Conservation (phyloP, 2,113 vertebrate genomes). For the Hippocampus comes region DNA sequence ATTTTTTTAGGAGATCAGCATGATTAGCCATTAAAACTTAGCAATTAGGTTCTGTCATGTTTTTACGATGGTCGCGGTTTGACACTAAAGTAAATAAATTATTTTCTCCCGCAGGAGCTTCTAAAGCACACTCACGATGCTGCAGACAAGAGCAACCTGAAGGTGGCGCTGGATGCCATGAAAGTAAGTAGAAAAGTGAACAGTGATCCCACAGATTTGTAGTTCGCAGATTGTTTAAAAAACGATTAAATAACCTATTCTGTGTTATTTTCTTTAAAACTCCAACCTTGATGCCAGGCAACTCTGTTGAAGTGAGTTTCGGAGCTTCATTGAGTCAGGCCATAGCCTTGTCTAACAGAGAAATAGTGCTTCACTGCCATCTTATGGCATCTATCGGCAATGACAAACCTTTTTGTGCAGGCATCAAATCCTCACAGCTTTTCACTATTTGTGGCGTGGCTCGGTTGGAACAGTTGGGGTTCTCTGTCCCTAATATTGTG, state of each 20-base stretch:
- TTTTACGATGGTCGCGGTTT: neutral
- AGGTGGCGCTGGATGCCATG: constrained; percentile 89
- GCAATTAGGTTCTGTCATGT: too few species aligned
- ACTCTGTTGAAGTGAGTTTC: neutral
- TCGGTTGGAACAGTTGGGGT: too few species aligned
- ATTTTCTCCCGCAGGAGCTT: constrained; percentile 76
- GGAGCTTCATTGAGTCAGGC: neutral
- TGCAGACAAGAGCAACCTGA: constrained; percentile 82
- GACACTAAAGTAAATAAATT: neutral
- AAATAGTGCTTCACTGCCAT: neutral
- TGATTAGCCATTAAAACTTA: too few species aligned
- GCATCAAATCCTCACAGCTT: neutral
- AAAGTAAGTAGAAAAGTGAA: constrained; percentile 73
- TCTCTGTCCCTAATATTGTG: neutral
- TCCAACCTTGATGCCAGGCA: neutral
- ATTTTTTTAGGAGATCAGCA: neutral
- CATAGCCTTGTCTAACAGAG: neutral
- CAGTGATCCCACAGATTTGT: neutral
- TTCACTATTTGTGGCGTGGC: neutral
- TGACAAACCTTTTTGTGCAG: neutral
- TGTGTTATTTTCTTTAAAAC: too few species aligned
- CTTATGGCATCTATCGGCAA: neutral
- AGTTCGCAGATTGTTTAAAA: too few species aligned
- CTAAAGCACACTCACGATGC: constrained; percentile 87
- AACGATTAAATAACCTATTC: too few species aligned